These are phyloP conservation scores for Sceloporus undulatus DNA, from an alignment of 2,113 vertebrate species.

Conservation along the genomic window DNA sequence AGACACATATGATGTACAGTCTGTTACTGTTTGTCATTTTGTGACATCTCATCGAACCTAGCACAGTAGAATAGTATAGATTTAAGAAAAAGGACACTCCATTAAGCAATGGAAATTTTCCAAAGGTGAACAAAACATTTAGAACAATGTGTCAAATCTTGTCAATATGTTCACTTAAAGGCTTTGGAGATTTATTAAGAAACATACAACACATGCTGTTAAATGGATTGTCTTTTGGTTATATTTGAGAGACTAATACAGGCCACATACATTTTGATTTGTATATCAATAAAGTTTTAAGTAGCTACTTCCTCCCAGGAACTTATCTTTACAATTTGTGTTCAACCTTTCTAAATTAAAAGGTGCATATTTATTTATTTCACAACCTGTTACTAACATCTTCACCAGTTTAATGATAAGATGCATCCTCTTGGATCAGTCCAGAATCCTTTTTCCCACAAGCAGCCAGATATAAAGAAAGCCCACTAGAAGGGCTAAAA, in stretches of 20 bases:
- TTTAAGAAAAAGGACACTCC: accelerated
- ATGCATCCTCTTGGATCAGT: too few species aligned
- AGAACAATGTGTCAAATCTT: not conserved
- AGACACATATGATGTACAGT: not conserved
- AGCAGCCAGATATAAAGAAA: too few species aligned
- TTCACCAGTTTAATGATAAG: too few species aligned
- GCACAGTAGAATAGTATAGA: not conserved
- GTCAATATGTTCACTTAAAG: not conserved
- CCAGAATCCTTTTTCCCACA: too few species aligned
- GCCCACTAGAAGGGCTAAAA: too few species aligned
- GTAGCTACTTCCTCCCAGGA: too few species aligned
- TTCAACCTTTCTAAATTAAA: too few species aligned
- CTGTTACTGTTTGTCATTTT: not conserved
- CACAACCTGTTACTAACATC: too few species aligned
- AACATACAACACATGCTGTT: not conserved
- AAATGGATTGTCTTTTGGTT: not conserved
- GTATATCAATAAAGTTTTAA: not conserved
- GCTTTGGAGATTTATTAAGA: not conserved
- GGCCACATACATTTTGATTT: not conserved
- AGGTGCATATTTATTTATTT: too few species aligned
- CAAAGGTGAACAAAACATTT: not conserved
- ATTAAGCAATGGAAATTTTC: not conserved
- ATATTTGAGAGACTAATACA: not conserved
- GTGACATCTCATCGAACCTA: not conserved
- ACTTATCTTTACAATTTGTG: too few species aligned